A percentile compares a stretch with the other conserved stretches of the same genome.
These are phyloP conservation scores for Manis pentadactyla DNA, from an alignment of 2,797 vertebrate genomes.

Conservation along the genomic window DNA sequence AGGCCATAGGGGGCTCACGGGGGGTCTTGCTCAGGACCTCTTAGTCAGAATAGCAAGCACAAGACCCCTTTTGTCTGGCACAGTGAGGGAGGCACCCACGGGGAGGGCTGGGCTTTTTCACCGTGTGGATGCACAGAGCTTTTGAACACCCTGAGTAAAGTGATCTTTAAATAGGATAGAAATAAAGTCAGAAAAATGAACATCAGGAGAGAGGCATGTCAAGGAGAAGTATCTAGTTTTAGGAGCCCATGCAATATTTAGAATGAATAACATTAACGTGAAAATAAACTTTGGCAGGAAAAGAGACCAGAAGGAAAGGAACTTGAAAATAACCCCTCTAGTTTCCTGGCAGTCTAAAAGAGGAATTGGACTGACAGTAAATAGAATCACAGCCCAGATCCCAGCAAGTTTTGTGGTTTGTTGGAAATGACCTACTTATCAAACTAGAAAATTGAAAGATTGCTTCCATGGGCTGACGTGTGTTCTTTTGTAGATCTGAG, in stretches of 20 bases:
- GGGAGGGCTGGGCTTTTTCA: background rate
- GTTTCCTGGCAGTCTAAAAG: conserved; percentile 19
- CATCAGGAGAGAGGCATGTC: background rate
- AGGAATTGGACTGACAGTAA: background rate
- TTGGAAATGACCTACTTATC: conserved; percentile 23
- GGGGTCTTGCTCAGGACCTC: background rate
- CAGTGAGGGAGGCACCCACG: background rate
- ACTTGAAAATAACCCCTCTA: background rate
- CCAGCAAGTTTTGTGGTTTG: background rate
- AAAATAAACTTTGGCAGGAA: background rate
- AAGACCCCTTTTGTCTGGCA: background rate
- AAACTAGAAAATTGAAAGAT: conserved; percentile 11
- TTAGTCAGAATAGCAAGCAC: background rate
- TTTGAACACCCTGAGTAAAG: background rate
- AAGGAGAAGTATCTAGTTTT: background rate
- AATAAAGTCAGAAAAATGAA: conserved; percentile 20
- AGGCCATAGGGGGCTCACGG: rapidly evolving
- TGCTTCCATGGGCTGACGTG: background rate
- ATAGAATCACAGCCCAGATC: background rate
- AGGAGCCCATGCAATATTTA: background rate
- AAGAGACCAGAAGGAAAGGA: background rate
- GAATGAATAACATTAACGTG: conserved; percentile 14
- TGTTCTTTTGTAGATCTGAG: background rate
- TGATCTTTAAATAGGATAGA: background rate
- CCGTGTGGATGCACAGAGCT: background rate